Percentiles rank a stretch among this genome's conserved stretches.
These are phyloP conservation scores for Xiphydria camelus DNA, from an alignment of 2,888 invertebrate genomes.

Conservation along the genomic window DNA sequence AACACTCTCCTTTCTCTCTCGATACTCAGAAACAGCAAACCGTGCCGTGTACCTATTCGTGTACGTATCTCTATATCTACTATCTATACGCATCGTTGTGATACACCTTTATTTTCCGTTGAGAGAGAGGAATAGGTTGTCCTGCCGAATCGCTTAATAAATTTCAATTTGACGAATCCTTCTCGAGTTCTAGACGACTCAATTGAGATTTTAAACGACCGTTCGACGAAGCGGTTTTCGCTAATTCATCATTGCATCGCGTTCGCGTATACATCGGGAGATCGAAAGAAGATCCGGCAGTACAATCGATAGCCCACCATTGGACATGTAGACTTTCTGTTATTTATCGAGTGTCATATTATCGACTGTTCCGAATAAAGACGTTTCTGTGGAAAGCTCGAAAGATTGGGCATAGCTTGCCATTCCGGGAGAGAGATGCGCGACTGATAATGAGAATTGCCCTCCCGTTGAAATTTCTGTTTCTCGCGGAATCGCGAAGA, in stretches of 20 bases:
- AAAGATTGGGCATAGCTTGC: slow-evolving; percentile 47
- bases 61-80: slow-evolving; percentile 52
- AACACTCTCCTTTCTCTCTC: slow-evolving; percentile 2
- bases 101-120: slow-evolving; percentile 48
- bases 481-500: too few species aligned
- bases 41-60: slow-evolving; percentile 42
- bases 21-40: slow-evolving; percentile 28
- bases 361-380: slow-evolving; percentile 43
- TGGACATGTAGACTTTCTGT: slow-evolving; percentile 55
- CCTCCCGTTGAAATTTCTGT: background rate
- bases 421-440: slow-evolving; percentile 41
- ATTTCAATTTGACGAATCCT: too few species aligned
- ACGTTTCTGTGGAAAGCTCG: slow-evolving; percentile 52
- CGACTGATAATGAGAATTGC: background rate
- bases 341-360: slow-evolving; percentile 49
- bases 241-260: too few species aligned
- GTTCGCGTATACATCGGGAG: too few species aligned
- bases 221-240: too few species aligned
- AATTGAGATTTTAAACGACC: too few species aligned
- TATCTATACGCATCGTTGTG: slow-evolving; percentile 54
- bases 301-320: slow-evolving; percentile 41
- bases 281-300: slow-evolving; percentile 46
- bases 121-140: too few species aligned
- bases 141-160: slow-evolving; percentile 37
- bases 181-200: too few species aligned